Evolutionary conservation across 30 jellyfish, hydroid and myxozoan species (phyloP).

Genomic region (Aurelia coerulea): DNA sequence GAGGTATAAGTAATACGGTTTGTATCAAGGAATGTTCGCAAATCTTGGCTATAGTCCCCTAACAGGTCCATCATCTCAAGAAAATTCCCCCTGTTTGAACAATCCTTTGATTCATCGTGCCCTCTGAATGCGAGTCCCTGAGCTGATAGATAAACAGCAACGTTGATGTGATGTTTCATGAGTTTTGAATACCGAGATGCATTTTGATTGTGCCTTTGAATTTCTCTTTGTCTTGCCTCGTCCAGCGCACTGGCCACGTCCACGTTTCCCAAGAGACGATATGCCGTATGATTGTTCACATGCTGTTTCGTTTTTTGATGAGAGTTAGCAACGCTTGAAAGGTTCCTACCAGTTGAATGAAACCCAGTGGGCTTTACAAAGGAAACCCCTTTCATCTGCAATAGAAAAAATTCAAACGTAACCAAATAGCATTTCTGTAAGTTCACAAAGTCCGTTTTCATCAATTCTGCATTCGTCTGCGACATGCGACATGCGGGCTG

Average conservation of each 20-base stretch:
- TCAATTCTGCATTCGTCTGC: too few relatives aligned
- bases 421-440: background rate
- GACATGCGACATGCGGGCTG: too few relatives aligned
- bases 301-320: conserved; percentile 36
- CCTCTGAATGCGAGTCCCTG: conserved; percentile 17
- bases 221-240: conserved; percentile 52
- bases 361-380: conserved; percentile 29
- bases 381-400: conserved; percentile 33
- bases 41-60: conserved; percentile 8
- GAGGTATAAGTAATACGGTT: background rate
- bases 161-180: conserved; percentile 46
- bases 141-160: background rate
- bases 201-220: conserved; percentile 21
- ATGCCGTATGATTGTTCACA: conserved; percentile 39
- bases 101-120: conserved; percentile 1
- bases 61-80: background rate
- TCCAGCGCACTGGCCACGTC: conserved; percentile 64
- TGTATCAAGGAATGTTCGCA: background rate
- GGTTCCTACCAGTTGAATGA: conserved; percentile 36
- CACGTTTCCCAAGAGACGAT: conserved; percentile 25
- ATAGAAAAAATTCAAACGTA: background rate
- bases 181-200: conserved; percentile 35
- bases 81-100: conserved; percentile 13
- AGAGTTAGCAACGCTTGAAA: conserved; percentile 5
- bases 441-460: too few relatives aligned